phyloP scores from a whole-genome alignment of 2,113 vertebrate genomes.

The Planiliza haematocheilus region DNA sequence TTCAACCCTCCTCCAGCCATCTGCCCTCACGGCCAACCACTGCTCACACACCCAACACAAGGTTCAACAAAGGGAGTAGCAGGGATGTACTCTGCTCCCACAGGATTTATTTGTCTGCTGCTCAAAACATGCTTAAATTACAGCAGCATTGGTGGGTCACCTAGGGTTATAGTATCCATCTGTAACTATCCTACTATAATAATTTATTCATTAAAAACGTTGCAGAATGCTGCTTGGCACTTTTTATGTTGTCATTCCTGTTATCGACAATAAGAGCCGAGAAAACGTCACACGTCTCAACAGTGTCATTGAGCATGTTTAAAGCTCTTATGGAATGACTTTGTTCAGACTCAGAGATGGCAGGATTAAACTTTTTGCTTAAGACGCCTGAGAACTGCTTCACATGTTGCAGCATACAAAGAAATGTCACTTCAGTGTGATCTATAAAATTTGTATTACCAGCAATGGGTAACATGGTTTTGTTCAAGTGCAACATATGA shows the following conservation, averaged over 20 bases:
- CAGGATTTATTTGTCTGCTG: conserved; percentile 15
- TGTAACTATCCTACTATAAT: background rate
- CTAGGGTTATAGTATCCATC: background rate
- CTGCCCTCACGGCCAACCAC: conserved; percentile 1
- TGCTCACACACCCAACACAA: conserved; percentile 11
- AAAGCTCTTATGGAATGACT: too few species aligned
- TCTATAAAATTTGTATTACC: too few species aligned
- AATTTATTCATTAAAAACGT: background rate
- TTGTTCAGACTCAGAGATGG: too few species aligned
- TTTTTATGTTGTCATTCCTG: background rate
- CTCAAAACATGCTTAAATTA: conserved; percentile 1
- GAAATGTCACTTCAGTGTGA: too few species aligned
- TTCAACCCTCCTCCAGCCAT: conserved; percentile 32
- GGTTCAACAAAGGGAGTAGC: background rate
- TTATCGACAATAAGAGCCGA: background rate
- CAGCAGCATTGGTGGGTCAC: background rate
- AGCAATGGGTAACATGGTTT: too few species aligned
- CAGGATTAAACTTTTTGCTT: too few species aligned
- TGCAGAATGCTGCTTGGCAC: background rate
- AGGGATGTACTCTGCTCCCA: background rate
- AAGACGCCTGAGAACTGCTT: too few species aligned
- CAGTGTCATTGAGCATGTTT: too few species aligned
- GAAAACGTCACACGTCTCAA: background rate
- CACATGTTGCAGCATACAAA: too few species aligned
- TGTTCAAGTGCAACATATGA: too few species aligned